Percentiles rank a stretch among this genome's conserved stretches.
Conservation (phyloP, 1,140 invertebrate species). For the Calephelis virginiensis region DNA sequence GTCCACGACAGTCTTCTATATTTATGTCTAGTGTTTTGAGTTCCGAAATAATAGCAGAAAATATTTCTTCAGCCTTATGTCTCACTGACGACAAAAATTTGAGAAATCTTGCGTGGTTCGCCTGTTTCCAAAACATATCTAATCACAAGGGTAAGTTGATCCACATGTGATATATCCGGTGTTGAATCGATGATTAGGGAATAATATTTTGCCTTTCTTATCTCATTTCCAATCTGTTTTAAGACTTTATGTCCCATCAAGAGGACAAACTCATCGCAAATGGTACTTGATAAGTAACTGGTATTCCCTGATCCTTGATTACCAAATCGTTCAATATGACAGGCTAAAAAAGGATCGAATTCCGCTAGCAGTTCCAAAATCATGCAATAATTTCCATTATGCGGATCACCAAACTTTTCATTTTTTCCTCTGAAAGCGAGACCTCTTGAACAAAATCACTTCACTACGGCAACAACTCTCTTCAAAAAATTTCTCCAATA, state of each 20-base stretch:
- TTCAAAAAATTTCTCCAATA: conserved; percentile 14
- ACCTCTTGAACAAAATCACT: neutral
- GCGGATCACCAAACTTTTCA: too few species aligned
- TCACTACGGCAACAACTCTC: conserved; percentile 9
- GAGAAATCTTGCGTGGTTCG: neutral
- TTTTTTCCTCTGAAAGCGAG: too few species aligned
- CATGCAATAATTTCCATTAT: too few species aligned
- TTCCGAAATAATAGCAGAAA: too few species aligned
- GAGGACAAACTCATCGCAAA: neutral
- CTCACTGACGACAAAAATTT: neutral
- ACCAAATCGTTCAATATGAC: too few species aligned
- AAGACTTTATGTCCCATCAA: conserved; percentile 17
- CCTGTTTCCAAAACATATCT: conserved; percentile 10
- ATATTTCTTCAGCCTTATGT: neutral
- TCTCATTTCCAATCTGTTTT: conserved; percentile 1
- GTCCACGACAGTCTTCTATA: neutral
- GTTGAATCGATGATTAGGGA: conserved; percentile 13
- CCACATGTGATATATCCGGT: neutral
- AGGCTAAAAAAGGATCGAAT: too few species aligned
- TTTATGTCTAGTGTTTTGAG: too few species aligned
- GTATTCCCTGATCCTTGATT: neutral
- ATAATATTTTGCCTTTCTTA: conserved; percentile 13
- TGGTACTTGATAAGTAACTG: conserved; percentile 7
- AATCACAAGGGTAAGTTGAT: conserved; percentile 17
- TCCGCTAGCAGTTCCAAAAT: too few species aligned